Percentiles rank a stretch among this genome's conserved stretches.
Evolutionary conservation across 2,797 vertebrate species (phyloP).

Genomic region (Ibycter americanus): DNA sequence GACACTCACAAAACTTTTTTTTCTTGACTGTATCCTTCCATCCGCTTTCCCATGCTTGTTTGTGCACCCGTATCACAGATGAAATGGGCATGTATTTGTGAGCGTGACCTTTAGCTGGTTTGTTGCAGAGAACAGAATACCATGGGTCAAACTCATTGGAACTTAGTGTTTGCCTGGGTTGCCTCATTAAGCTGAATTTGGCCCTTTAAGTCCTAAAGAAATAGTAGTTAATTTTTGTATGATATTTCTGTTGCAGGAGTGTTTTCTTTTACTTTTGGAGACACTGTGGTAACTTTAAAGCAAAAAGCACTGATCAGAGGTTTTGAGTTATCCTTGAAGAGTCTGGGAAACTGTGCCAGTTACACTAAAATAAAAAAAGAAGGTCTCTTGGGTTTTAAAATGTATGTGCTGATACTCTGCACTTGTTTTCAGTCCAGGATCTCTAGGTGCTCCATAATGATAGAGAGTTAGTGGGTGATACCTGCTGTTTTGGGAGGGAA

Average conservation of each 20-base stretch:
- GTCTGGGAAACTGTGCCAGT: neutral
- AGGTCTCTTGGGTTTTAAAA: neutral
- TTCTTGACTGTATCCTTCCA: neutral
- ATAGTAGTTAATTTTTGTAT: neutral
- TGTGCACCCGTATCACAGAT: neutral
- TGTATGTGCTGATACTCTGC: neutral
- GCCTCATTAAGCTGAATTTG: neutral
- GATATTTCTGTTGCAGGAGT: neutral
- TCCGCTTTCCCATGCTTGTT: neutral
- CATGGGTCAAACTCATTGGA: neutral
- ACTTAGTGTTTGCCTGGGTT: neutral
- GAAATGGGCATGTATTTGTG: neutral
- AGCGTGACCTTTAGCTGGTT: neutral
- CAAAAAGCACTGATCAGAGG: neutral
- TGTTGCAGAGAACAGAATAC: neutral
- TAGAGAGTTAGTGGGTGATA: neutral
- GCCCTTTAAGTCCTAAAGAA: neutral
- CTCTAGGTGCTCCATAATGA: neutral
- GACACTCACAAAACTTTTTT: neutral
- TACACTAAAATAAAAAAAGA: neutral
- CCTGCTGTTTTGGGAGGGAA: neutral
- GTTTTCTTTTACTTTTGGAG: neutral
- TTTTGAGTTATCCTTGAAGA: neutral
- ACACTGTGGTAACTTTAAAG: neutral
- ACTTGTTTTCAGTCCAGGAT: neutral